Percentiles rank a stretch among this genome's conserved stretches.
Evolutionary conservation across 2,113 vertebrate genomes (phyloP).

Genomic region (Oryzias curvinotus): DNA sequence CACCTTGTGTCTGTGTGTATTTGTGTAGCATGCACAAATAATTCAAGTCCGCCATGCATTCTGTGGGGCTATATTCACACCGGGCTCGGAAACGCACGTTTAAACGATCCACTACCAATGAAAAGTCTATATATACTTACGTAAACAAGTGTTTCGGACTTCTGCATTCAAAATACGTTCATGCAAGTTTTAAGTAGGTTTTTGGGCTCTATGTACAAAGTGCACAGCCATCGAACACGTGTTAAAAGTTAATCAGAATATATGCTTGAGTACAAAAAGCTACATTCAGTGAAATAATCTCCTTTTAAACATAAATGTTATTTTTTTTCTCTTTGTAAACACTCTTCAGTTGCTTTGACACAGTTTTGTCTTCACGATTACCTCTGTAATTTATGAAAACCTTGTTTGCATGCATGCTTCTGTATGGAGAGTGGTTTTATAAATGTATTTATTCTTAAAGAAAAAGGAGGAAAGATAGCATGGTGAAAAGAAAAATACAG

Average conservation of each 20-base stretch:
- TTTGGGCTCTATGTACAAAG: too few relatives aligned
- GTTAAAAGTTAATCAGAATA: conserved; percentile 6
- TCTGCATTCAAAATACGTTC: too few relatives aligned
- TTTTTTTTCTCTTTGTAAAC: conserved; percentile 4
- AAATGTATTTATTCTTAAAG: conserved; percentile 73
- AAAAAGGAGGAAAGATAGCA: conserved; percentile 63
- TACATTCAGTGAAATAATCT: neutral
- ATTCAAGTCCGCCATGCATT: conserved; percentile 27
- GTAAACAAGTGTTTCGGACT: too few relatives aligned
- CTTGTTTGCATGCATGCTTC: neutral
- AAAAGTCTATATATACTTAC: too few relatives aligned
- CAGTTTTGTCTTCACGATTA: neutral
- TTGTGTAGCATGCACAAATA: conserved; percentile 24
- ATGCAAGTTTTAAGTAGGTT: too few relatives aligned
- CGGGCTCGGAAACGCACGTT: too few relatives aligned
- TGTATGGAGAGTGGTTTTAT: conserved; percentile 46
- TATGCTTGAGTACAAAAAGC: conserved; percentile 19
- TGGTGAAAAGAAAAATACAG: conserved; percentile 66
- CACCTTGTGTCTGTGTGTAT: conserved; percentile 13
- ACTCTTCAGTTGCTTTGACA: neutral
- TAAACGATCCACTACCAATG: too few relatives aligned
- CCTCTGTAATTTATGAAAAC: neutral
- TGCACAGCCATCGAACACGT: too few relatives aligned
- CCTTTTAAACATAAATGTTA: neutral
- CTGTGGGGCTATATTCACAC: neutral